Evolutionary conservation across 2,797 vertebrate species (phyloP), one percentile per base, ranked within the genome.

Genomic region (Gobionotothen gibberifrons): DNA sequence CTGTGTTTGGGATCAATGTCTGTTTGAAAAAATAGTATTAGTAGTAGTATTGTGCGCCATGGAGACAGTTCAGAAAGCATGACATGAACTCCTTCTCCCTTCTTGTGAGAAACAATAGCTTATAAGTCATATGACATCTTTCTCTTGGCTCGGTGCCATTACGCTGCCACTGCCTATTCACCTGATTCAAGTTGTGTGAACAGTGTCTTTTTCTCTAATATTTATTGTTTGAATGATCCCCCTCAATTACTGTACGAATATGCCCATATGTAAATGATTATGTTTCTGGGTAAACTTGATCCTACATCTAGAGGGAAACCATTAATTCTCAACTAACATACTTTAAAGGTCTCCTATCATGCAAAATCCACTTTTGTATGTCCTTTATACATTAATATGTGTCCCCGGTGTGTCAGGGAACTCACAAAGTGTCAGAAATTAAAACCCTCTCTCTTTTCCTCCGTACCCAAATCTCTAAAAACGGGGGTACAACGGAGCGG

Each of bases 161-260:
- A 51, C 42, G 17, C 36, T 52, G 48, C 63, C 9, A 15, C 14
- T 9, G 36, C 32, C 8, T 11, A 51, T 11, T 36, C 46, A 58
- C 60, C 16, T 13, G n/a, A 40, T 17, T 12, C 9, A 15, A 16
- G 16, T 5, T 54, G 39, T 56, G 21, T 71, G 49, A 2, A 48
- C 16, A 48, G 1, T 17, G 36, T 71, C 42, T 47, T 32, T 32
- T 32, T 32, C 29, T 32, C 15, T 10, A 15, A 16, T 2, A 36
- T 39, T n/a, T 40, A 56, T 56, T 39, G 40, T 47, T n/a, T 16
- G 26, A 69, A 19, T 15, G 46, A 69, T 48, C 32, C 42, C 14
- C 21, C 11, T 22, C 12, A 5, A 70, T 44, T 32, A 43, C 36
- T 52, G 3, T 15, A 32, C 16, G 17, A 32, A 66, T 53, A n/a